Evolutionary conservation across 2,113 vertebrate genomes (phyloP), one percentile per base, ranked within the genome.

Genomic region (Abramis brama): DNA sequence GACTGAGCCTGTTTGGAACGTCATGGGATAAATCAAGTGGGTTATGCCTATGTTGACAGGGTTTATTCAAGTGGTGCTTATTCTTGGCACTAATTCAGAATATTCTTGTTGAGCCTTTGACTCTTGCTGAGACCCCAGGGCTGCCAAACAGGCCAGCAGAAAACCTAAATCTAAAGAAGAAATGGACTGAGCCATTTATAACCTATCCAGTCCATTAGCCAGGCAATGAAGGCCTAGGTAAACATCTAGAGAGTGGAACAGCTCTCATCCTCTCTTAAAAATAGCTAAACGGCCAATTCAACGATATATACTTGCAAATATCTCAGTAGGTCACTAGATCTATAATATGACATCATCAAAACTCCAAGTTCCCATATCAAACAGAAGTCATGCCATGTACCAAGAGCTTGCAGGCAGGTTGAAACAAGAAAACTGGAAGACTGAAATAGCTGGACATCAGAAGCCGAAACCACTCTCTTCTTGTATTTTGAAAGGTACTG

Each of bases 401-500:
- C 76, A n/a, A 33, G 21, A 75, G 71, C n/a, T 15, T 47, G 39
- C 43, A 75, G 39, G 12, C 71, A 3, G 12, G 71, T 50, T 13
- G 71, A 47, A 50, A 75, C 71, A 74, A 74, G 30, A 39, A n/a
- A 39, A 60, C 30, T 17, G 11, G 23, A 13, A 47, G 43, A 47
- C 43, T 60, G 10, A 79, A 79, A 79, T n/a, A 57, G 55, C 55
- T 79, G 77, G 55, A 79, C 77, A 79, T 79, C 77, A 60, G 55
- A 79, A n/a, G 33, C 71, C 11, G 6, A 75, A 79, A 39, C 21
- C 52, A 79, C 52, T 43, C 36, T 62, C 13, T 25, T 59, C 21
- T 75, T 75, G 21, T 23, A 60, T 64, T 80, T 80, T 62, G 21
- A 64, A 27, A 80, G 57, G n/a, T 43, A n/a, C 78, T 80, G 78